These are phyloP conservation scores for Acronicta leporina DNA, from an alignment of 2,888 invertebrate genomes.

Conservation along the genomic window DNA sequence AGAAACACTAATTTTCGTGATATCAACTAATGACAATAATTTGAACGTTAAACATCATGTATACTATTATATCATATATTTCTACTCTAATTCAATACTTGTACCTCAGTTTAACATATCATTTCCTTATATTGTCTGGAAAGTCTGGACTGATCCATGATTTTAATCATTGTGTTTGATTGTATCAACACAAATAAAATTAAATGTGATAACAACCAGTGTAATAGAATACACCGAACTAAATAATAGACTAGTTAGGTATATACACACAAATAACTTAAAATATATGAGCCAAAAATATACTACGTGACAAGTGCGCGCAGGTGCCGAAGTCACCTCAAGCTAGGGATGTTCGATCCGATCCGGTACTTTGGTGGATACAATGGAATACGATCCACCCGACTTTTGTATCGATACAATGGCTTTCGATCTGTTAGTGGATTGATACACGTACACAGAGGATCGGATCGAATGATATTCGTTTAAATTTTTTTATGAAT, in stretches of 20 bases:
- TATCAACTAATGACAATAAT: slow-evolving; percentile 59
- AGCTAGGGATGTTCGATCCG: no score
- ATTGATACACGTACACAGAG: no score
- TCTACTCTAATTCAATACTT: slow-evolving; percentile 72
- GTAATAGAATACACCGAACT: slow-evolving; percentile 61
- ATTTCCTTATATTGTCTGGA: slow-evolving; percentile 75
- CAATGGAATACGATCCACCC: no score
- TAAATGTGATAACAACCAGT: slow-evolving; percentile 61
- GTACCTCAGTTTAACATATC: slow-evolving; percentile 73
- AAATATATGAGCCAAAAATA: slow-evolving; percentile 60
- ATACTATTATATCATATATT: slow-evolving; percentile 63
- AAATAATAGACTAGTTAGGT: slow-evolving; percentile 70
- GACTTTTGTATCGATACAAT: no score
- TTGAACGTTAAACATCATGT: slow-evolving; percentile 61
- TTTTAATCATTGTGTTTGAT: slow-evolving; percentile 61
- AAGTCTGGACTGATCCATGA: slow-evolving; percentile 61
- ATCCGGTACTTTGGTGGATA: no score
- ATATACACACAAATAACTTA: slow-evolving; percentile 66
- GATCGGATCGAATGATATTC: no score
- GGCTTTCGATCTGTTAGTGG: no score
- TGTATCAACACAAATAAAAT: slow-evolving; percentile 63
- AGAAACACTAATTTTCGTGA: slow-evolving; percentile 49
- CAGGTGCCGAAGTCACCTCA: slow-evolving; percentile 60
- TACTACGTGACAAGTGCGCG: slow-evolving; percentile 55
- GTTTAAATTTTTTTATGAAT: no score